phyloP scores from a whole-genome alignment of 2,888 invertebrate genomes.

The Scotopteryx bipunctaria region DNA sequence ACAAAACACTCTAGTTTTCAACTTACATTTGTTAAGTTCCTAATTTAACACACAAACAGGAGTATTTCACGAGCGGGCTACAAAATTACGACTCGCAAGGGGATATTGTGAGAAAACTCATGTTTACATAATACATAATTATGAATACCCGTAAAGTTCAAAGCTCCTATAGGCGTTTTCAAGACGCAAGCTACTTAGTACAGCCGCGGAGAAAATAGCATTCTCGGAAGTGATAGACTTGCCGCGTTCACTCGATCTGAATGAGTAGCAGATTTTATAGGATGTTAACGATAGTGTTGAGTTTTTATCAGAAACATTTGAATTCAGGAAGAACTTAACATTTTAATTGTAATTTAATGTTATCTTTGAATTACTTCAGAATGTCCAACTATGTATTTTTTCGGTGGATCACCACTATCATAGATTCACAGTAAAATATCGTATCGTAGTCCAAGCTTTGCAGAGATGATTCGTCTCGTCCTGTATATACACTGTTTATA shows the following conservation, averaged over 20 bases:
- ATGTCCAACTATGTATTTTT: too few species aligned
- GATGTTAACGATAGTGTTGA: too few species aligned
- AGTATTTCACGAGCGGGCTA: conserved; percentile 26
- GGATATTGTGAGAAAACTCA: conserved; percentile 45
- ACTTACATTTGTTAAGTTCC: conserved; percentile 20
- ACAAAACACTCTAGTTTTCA: conserved; percentile 20
- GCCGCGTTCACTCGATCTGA: neutral
- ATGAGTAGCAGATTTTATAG: neutral
- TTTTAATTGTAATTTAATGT: too few species aligned
- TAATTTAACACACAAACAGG: conserved; percentile 30
- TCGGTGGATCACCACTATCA: too few species aligned
- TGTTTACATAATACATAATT: conserved; percentile 57
- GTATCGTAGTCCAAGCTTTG: too few species aligned
- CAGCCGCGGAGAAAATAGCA: conserved; percentile 46
- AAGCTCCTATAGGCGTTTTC: conserved; percentile 49
- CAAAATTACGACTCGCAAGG: conserved; percentile 31
- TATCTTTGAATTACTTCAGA: too few species aligned
- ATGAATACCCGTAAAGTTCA: conserved; percentile 55
- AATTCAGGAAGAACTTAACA: too few species aligned
- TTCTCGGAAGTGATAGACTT: conserved; percentile 28
- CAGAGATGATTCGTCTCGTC: too few species aligned
- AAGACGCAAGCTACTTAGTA: conserved; percentile 42
- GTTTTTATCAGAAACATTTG: too few species aligned
- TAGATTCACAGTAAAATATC: too few species aligned
- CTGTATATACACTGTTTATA: neutral